Evolutionary conservation across 2,113 vertebrate genomes (phyloP).

Genomic region (Lycaon pictus): DNA sequence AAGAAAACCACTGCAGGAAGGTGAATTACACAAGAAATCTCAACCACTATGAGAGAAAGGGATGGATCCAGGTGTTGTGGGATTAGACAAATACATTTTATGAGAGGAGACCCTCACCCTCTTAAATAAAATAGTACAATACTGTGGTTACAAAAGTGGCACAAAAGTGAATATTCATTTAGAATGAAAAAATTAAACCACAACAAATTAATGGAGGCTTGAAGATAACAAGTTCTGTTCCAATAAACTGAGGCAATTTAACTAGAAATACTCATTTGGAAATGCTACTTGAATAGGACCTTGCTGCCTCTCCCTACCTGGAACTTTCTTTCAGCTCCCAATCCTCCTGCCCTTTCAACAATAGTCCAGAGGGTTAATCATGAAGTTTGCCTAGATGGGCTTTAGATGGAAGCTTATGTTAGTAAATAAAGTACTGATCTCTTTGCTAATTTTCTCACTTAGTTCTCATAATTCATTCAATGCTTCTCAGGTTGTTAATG

Average conservation of each 20-base stretch:
- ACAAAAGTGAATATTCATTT: constrained; percentile 28
- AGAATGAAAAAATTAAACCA: background rate
- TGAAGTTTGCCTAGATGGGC: background rate
- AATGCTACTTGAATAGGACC: background rate
- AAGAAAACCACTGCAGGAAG: background rate
- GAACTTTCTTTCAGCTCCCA: background rate
- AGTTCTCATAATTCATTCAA: background rate
- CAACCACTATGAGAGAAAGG: background rate
- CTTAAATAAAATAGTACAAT: constrained; percentile 5
- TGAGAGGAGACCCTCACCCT: background rate
- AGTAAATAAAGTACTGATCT: background rate
- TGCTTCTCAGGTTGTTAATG: background rate
- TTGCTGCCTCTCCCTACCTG: background rate
- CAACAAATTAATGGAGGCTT: background rate
- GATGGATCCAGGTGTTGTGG: background rate
- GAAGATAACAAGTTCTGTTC: background rate
- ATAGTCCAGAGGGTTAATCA: background rate
- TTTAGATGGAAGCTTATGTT: background rate
- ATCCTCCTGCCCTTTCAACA: background rate
- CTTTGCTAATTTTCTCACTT: constrained; percentile 19
- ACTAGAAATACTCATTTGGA: background rate
- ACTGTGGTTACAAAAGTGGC: background rate
- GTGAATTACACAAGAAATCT: constrained; percentile 32
- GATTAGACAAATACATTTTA: background rate
- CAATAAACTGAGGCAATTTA: background rate